phyloP scores from a whole-genome alignment of 1,140 invertebrate species.

The Hormaphis cornu region DNA sequence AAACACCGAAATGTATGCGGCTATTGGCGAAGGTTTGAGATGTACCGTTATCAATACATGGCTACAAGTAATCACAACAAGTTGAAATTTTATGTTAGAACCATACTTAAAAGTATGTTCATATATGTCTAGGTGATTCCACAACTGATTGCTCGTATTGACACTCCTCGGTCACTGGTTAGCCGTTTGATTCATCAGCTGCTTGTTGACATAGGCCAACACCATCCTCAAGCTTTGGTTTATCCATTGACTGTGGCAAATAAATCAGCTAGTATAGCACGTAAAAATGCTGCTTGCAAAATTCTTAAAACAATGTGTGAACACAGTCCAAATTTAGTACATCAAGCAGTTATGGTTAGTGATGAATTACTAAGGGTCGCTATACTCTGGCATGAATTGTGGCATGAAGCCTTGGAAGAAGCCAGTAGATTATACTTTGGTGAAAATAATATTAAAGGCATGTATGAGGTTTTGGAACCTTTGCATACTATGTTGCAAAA shows the following conservation, averaged over 20 bases:
- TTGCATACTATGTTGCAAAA: constrained; percentile 87
- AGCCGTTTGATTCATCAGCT: constrained; percentile 85
- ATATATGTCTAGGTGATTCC: constrained; percentile 84
- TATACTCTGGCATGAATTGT: constrained; percentile 98
- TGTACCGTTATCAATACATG: constrained; percentile 95
- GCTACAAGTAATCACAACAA: constrained; percentile 63
- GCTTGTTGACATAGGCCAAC: constrained; percentile 87
- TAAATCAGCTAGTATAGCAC: constrained; percentile 79
- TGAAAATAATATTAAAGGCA: constrained; percentile 85
- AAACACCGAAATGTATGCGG: constrained; percentile 84
- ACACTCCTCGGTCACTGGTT: constrained; percentile 79
- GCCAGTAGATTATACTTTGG: constrained; percentile 94
- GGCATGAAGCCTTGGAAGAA: constrained; percentile 98
- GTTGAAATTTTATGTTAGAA: constrained; percentile 39
- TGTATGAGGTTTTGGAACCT: constrained; percentile 92
- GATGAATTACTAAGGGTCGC: constrained; percentile 97
- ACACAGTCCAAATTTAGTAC: constrained; percentile 80
- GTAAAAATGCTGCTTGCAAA: constrained; percentile 86
- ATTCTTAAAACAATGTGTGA: constrained; percentile 93
- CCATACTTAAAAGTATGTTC: not conserved
- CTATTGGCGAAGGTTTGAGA: constrained; percentile 81
- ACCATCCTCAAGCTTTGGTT: constrained; percentile 82
- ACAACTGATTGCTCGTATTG: constrained; percentile 94
- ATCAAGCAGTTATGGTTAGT: constrained; percentile 53
- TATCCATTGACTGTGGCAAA: constrained; percentile 96